phyloP scores from a whole-genome alignment of 2,113 vertebrate genomes.

The Himantopus leucocephalus region DNA sequence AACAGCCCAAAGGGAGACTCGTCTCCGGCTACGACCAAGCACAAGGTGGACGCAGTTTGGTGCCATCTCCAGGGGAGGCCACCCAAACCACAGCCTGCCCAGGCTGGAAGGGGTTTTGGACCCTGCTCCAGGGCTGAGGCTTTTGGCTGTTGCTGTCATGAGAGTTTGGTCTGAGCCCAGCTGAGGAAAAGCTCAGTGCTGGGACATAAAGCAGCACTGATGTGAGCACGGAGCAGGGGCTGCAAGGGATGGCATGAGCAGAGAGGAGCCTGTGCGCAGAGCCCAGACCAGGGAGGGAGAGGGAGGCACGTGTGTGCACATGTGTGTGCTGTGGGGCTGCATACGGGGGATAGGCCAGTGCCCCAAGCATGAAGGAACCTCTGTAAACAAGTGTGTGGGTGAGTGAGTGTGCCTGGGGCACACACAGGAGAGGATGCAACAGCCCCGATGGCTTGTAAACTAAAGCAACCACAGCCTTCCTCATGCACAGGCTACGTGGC shows the following conservation, averaged over 20 bases:
- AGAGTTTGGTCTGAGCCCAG: not conserved
- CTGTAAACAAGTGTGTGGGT: not conserved
- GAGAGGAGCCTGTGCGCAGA: not conserved
- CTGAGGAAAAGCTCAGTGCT: not conserved
- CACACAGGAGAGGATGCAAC: not conserved
- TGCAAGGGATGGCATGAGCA: not conserved
- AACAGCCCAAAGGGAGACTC: not conserved
- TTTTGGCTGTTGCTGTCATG: not conserved
- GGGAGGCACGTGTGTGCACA: too few species aligned
- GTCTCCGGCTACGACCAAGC: not conserved
- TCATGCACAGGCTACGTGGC: not conserved
- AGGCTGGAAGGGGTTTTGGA: not conserved
- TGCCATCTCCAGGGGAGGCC: not conserved
- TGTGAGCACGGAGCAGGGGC: accelerated
- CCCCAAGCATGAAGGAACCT: not conserved
- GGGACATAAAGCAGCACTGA: not conserved
- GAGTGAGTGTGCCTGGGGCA: not conserved
- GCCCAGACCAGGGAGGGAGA: not conserved
- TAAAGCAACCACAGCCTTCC: not conserved
- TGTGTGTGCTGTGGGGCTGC: not conserved
- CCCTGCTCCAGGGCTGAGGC: not conserved
- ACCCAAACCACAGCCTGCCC: not conserved
- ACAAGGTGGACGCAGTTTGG: not conserved
- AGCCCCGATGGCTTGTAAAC: not conserved
- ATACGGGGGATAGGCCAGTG: not conserved